Conservation (phyloP, 2,113 vertebrate genomes). For the Xerus inauris region DNA sequence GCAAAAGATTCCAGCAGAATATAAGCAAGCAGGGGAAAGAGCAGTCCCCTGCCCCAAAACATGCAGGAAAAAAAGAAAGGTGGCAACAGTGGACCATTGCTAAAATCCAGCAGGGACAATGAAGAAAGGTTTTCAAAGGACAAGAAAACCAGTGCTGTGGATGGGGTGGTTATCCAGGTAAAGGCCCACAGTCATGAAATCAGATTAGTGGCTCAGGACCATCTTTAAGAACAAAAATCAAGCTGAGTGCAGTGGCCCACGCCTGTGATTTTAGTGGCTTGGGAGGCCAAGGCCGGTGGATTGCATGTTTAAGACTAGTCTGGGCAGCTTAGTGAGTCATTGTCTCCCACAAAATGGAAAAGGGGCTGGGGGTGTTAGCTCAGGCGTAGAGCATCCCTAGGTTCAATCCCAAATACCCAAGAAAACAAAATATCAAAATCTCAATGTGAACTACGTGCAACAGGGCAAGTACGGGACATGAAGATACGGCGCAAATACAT, state of each 20-base stretch:
- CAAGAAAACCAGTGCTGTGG: background rate
- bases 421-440: background rate
- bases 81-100: background rate
- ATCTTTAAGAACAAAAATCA: background rate
- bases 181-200: background rate
- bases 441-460: background rate
- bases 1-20: too few species aligned
- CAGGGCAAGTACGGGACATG: background rate
- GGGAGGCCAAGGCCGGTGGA: background rate
- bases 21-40: background rate
- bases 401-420: too few species aligned
- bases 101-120: background rate
- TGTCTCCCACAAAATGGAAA: too few species aligned
- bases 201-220: background rate
- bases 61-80: background rate
- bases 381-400: too few species aligned
- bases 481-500: background rate
- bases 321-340: background rate
- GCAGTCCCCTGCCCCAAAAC: background rate
- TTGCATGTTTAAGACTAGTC: background rate
- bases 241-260: too few species aligned
- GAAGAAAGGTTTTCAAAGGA: background rate
- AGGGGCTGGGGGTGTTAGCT: too few species aligned
- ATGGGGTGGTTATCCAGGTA: background rate
- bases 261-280: too few species aligned